phyloP scores from a whole-genome alignment of 2,113 vertebrate species.

The Zosterops hypoxanthus region DNA sequence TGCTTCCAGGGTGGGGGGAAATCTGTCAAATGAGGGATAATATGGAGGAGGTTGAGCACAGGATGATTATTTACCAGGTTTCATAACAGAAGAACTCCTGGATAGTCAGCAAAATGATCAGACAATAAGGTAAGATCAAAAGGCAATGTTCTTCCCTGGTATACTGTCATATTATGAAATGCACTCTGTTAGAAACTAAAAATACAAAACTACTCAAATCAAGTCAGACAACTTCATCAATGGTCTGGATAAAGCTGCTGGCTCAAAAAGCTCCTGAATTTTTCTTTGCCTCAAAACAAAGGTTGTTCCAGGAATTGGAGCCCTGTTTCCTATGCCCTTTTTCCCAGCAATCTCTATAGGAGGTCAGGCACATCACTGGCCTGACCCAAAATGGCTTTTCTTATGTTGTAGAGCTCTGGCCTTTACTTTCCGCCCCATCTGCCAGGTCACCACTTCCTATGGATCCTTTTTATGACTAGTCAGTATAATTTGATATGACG shows the following conservation, averaged over 20 bases:
- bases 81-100: neutral
- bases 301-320: neutral
- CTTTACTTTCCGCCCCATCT: neutral
- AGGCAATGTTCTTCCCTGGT: neutral
- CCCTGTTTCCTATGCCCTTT: neutral
- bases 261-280: neutral
- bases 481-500: neutral
- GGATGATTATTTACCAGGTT: neutral
- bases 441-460: neutral
- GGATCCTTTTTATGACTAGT: neutral
- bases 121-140: neutral
- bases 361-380: neutral
- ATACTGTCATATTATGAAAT: neutral
- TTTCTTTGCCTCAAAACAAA: neutral
- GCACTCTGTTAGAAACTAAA: neutral
- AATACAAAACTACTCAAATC: neutral
- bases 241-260: neutral
- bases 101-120: neutral
- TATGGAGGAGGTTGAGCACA: neutral
- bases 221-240: neutral
- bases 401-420: neutral
- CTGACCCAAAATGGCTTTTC: neutral
- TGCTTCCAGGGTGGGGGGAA: neutral
- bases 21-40: neutral
- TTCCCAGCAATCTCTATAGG: neutral